Evolutionary conservation across 2,888 invertebrate species (phyloP).

Genomic region (Sarcophaga caerulescens): DNA sequence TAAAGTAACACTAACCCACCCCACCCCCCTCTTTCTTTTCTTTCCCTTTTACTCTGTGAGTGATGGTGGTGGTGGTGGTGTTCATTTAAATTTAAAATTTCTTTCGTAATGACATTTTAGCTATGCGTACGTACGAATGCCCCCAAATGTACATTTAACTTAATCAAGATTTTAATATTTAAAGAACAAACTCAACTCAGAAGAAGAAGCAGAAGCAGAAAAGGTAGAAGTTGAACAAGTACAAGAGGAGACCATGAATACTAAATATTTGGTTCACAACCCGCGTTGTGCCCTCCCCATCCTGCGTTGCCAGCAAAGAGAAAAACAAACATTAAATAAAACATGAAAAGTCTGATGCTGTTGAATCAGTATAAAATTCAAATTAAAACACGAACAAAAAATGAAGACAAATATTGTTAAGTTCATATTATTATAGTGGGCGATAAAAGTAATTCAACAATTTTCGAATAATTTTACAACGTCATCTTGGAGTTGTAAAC

Average conservation of each 20-base stretch:
- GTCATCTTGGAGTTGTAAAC: too few species aligned
- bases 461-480: too few species aligned
- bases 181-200: slow-evolving; percentile 69
- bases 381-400: background rate
- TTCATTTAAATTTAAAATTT: slow-evolving; percentile 40
- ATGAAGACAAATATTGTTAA: too few species aligned
- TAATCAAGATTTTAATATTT: slow-evolving; percentile 80
- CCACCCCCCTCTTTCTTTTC: background rate
- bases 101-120: slow-evolving; percentile 58
- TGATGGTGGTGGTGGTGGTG: too few species aligned
- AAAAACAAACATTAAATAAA: background rate
- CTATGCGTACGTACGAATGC: slow-evolving; percentile 63
- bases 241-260: slow-evolving; percentile 1
- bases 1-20: too few species aligned
- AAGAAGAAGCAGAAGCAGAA: too few species aligned
- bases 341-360: background rate
- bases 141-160: slow-evolving; percentile 75
- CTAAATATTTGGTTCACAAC: background rate
- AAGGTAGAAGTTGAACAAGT: background rate
- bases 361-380: background rate
- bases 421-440: too few species aligned
- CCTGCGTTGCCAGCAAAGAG: background rate
- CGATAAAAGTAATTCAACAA: too few species aligned
- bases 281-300: background rate
- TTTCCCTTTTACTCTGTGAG: background rate